Conservation (phyloP, 2,113 vertebrate species). For the Platycercus adscitus region DNA sequence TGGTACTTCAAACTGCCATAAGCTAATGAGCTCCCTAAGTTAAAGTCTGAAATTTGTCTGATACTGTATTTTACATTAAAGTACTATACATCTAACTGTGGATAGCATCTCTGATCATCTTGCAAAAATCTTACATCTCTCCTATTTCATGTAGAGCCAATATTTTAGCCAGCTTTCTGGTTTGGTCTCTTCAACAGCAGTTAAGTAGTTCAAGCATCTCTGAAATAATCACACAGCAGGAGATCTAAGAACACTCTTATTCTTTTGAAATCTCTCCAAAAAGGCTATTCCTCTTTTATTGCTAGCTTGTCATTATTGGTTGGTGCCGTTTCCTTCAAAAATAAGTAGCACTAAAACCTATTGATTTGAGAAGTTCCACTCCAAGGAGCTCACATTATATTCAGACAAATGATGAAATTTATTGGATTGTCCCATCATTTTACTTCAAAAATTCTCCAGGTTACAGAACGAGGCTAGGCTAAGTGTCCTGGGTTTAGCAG, state of each 20-base stretch:
- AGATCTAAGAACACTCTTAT: not conserved
- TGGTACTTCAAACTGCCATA: not conserved
- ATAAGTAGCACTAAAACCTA: constrained; percentile 31
- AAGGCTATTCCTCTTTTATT: constrained; percentile 27
- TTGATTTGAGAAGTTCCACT: constrained; percentile 15
- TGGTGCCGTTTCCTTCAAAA: constrained; percentile 19
- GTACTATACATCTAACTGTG: not conserved
- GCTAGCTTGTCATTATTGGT: constrained; percentile 13
- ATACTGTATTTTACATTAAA: not conserved
- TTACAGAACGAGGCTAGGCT: not conserved
- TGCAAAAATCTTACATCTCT: not conserved
- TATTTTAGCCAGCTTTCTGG: not conserved
- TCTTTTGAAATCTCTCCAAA: constrained; percentile 59
- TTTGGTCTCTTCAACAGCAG: not conserved
- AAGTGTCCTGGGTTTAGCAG: too few relatives aligned
- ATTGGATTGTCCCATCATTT: constrained; percentile 24
- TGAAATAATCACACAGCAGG: not conserved
- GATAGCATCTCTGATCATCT: not conserved
- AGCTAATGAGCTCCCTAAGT: not conserved
- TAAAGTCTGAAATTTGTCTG: not conserved
- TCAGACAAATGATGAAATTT: not conserved
- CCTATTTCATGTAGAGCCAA: not conserved
- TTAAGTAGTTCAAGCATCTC: not conserved
- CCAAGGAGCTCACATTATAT: constrained; percentile 6
- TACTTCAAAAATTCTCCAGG: not conserved